Conservation (phyloP, 2,113 vertebrate species). For the Podarcis raffonei region DNA sequence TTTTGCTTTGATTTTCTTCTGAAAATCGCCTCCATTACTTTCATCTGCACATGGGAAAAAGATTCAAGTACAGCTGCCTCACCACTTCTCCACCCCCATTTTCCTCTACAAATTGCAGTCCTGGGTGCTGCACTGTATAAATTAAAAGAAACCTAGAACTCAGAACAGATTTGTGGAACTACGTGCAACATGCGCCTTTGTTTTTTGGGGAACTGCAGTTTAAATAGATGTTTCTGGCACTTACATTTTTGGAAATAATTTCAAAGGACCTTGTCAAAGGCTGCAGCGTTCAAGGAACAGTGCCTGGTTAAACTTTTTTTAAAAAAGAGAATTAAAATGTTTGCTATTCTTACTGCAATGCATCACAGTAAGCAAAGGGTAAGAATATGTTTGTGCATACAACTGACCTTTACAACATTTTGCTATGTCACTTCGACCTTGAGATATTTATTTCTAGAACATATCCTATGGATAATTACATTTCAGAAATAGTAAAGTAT, state of each 20-base stretch:
- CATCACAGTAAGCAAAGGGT: neutral
- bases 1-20: neutral
- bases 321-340: neutral
- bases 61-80: neutral
- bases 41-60: neutral
- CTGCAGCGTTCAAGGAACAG: neutral
- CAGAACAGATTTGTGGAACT: neutral
- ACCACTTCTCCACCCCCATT: neutral
- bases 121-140: neutral
- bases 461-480: constrained; percentile 1
- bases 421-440: neutral
- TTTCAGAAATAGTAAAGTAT: constrained; percentile 8
- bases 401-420: neutral
- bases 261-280: neutral
- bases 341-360: neutral
- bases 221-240: neutral
- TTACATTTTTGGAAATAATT: neutral
- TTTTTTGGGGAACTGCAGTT: no score
- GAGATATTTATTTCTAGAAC: constrained; percentile 6
- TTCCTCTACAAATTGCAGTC: neutral
- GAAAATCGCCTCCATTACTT: neutral
- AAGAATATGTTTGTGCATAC: neutral
- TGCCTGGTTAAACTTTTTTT: neutral
- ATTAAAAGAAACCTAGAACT: neutral
- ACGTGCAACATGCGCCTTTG: neutral